Conservation (phyloP, 30 jellyfish, hydroid and myxozoan genomes). For the Cassiopea andromeda region DNA sequence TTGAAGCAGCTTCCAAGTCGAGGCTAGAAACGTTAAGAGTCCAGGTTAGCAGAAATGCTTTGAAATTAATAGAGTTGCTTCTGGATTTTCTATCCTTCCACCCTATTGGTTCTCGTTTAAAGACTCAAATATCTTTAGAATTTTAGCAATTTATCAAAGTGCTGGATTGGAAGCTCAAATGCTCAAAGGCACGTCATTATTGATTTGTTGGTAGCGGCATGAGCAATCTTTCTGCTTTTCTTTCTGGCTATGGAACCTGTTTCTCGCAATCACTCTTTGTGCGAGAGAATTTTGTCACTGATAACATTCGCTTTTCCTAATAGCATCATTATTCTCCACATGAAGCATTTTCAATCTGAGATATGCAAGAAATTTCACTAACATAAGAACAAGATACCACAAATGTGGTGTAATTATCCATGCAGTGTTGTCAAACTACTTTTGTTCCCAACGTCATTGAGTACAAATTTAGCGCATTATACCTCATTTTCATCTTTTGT, state of each 20-base stretch:
- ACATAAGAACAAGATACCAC: neutral
- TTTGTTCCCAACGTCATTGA: constrained; percentile 17
- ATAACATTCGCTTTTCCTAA: neutral
- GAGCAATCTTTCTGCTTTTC: neutral
- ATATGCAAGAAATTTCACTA: constrained; percentile 8
- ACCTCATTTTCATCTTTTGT: constrained; percentile 31
- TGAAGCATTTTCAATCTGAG: neutral
- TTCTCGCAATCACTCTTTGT: neutral
- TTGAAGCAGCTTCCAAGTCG: no score
- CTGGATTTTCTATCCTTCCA: no score
- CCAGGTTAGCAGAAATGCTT: no score
- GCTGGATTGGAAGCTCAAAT: no score
- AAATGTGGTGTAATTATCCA: constrained; percentile 31
- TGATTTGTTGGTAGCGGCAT: neutral
- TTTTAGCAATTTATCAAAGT: no score
- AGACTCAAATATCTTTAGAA: no score
- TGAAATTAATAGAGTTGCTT: no score
- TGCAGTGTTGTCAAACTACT: constrained; percentile 36
- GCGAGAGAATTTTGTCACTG: neutral
- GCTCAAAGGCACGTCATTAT: neutral
- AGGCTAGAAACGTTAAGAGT: no score
- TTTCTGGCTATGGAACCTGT: neutral
- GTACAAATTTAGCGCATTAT: constrained; percentile 24
- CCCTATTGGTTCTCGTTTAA: no score
- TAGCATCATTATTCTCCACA: neutral